Conservation (phyloP, 2,888 invertebrate species). For the Spodoptera exigua region DNA sequence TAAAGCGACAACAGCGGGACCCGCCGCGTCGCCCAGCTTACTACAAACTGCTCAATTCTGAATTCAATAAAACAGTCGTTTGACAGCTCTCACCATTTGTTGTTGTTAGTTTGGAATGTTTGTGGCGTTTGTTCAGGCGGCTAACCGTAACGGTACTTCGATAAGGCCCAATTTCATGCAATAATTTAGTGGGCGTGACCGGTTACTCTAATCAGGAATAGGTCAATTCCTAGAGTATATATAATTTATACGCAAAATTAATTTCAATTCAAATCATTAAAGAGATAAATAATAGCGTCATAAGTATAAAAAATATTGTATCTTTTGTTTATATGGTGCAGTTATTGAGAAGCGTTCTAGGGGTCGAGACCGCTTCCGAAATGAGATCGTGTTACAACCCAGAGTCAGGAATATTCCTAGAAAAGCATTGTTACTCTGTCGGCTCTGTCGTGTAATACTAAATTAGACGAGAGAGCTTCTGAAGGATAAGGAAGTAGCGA, state of each 20-base stretch:
- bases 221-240: no score
- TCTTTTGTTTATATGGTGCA: conserved; percentile 45
- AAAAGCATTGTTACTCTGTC: conserved; percentile 34
- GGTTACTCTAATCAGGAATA: no score
- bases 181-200: conserved; percentile 49
- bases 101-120: conserved; percentile 79
- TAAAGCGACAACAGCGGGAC: conserved; percentile 30
- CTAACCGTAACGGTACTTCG: conserved; percentile 63
- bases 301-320: conserved; percentile 54
- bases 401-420: conserved; percentile 46
- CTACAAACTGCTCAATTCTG: conserved; percentile 43
- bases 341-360: conserved; percentile 47
- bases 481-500: conserved; percentile 24
- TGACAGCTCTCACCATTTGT: conserved; percentile 57
- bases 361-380: conserved; percentile 53
- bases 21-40: conserved; percentile 31
- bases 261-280: neutral
- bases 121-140: conserved; percentile 77
- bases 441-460: conserved; percentile 37
- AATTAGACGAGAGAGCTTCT: conserved; percentile 40
- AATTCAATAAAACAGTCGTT: conserved; percentile 55
- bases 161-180: conserved; percentile 61
- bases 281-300: conserved; percentile 35
- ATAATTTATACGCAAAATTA: no score
- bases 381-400: conserved; percentile 72